A percentile compares a stretch with the other conserved stretches of the same genome.
Conservation (phyloP, 2,888 invertebrate species). For the Rhogogaster chlorosoma region DNA sequence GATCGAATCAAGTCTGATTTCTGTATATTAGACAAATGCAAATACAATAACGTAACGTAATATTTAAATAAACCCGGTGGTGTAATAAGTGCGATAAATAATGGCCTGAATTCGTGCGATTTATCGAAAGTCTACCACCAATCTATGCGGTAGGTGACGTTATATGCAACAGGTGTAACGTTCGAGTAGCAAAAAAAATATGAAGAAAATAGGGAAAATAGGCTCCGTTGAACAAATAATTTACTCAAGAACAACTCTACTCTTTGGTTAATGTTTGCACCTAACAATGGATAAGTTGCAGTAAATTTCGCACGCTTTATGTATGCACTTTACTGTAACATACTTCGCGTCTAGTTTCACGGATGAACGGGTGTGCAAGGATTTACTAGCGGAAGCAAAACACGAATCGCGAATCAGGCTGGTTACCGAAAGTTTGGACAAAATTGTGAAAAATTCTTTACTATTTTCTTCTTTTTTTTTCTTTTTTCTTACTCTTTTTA, state of each 20-base stretch:
- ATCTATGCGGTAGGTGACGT: neutral
- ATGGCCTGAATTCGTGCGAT: neutral
- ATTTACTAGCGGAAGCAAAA: neutral
- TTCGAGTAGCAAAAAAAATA: neutral
- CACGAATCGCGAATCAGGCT: no score
- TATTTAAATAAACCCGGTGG: neutral
- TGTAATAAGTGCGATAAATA: neutral
- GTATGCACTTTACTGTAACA: neutral
- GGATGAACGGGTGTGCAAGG: neutral
- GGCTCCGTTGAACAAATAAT: conserved; percentile 33
- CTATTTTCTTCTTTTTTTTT: neutral
- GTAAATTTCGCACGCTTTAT: conserved; percentile 28
- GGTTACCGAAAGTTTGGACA: no score
- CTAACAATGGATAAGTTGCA: conserved; percentile 28
- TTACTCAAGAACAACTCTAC: neutral
- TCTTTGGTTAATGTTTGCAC: neutral
- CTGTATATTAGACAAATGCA: neutral
- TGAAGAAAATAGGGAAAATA: neutral
- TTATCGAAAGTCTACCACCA: neutral
- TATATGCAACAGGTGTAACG: neutral
- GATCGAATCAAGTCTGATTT: neutral
- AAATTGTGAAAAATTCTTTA: neutral
- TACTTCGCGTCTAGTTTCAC: neutral
- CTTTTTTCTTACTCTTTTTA: neutral
- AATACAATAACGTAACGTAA: neutral